Evolutionary conservation across 2,797 vertebrate species (phyloP).

Genomic region (Periophthalmus magnuspinnatus): DNA sequence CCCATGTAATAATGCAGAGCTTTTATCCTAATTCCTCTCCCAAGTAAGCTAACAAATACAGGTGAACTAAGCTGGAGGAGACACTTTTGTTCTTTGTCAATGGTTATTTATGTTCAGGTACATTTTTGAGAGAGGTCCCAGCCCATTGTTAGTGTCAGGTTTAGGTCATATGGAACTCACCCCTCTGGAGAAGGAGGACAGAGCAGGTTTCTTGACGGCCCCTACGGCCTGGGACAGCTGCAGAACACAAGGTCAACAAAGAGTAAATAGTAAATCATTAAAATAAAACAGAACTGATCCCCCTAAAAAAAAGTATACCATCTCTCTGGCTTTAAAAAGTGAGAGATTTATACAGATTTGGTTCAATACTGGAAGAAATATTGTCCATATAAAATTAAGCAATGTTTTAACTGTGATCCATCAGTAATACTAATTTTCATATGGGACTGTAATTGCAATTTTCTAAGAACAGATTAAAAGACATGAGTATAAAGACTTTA

Average conservation of each 20-base stretch:
- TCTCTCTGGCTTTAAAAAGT: not conserved
- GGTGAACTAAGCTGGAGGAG: too few relatives aligned
- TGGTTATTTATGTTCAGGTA: not conserved
- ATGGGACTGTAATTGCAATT: not conserved
- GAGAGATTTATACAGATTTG: not conserved
- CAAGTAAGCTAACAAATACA: too few relatives aligned
- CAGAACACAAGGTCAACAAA: slow-evolving; percentile 25
- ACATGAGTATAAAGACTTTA: not conserved
- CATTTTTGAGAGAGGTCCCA: not conserved
- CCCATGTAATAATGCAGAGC: too few relatives aligned
- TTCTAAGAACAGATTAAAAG: not conserved
- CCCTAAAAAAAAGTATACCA: not conserved
- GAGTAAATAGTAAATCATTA: too few relatives aligned
- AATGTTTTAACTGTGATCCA: not conserved
- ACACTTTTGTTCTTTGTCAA: not conserved
- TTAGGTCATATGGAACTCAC: slow-evolving; percentile 75
- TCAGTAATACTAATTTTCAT: too few relatives aligned
- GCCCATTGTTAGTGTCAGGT: not conserved
- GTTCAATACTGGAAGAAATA: not conserved
- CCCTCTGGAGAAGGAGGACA: slow-evolving; percentile 84
- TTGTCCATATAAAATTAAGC: not conserved
- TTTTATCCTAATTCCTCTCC: too few relatives aligned
- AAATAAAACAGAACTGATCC: not conserved
- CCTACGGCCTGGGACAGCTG: slow-evolving; percentile 86
- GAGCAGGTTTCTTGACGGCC: slow-evolving; percentile 75